These are phyloP conservation scores for Mythimna pallens DNA, from an alignment of 2,888 invertebrate genomes.

Conservation along the genomic window DNA sequence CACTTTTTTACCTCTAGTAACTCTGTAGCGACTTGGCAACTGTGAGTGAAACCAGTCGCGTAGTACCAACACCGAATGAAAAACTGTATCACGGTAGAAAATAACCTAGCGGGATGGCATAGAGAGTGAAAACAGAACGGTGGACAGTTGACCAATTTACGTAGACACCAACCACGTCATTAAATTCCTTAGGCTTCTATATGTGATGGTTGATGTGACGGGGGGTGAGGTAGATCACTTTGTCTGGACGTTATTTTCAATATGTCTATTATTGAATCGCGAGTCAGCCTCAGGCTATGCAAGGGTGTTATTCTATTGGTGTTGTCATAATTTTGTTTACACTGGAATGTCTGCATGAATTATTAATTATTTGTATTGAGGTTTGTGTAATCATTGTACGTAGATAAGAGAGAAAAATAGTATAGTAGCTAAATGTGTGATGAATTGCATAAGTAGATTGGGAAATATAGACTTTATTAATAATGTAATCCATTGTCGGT, in stretches of 20 bases:
- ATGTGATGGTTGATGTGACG: slow-evolving; percentile 19
- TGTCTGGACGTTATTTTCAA: slow-evolving; percentile 72
- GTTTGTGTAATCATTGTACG: slow-evolving; percentile 56
- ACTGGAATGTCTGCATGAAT: slow-evolving; percentile 71
- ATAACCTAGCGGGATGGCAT: slow-evolving; percentile 82
- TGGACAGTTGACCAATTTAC: slow-evolving; percentile 73
- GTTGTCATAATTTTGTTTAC: slow-evolving; percentile 77
- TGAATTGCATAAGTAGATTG: slow-evolving; percentile 32
- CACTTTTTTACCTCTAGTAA: slow-evolving; percentile 34
- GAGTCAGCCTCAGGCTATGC: slow-evolving; percentile 73
- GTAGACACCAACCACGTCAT: slow-evolving; percentile 66
- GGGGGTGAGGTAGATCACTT: slow-evolving; percentile 58
- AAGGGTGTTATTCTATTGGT: slow-evolving; percentile 76
- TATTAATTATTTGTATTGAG: slow-evolving; percentile 60
- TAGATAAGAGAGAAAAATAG: slow-evolving; percentile 47
- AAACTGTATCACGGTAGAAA: slow-evolving; percentile 86
- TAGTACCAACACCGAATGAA: slow-evolving; percentile 74
- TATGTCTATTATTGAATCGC: slow-evolving; percentile 78
- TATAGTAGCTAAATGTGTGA: slow-evolving; percentile 25
- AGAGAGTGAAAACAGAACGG: slow-evolving; percentile 86
- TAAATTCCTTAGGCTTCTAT: slow-evolving; percentile 28
- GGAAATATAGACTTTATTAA: too few species aligned
- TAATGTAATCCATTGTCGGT: too few species aligned
- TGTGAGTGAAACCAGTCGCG: slow-evolving; percentile 82
- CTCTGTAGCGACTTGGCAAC: slow-evolving; percentile 63